A percentile compares a stretch with the other conserved stretches of the same genome.
Conservation (phyloP, 2,797 vertebrate genomes). For the Eleutherodactylus coqui region DNA sequence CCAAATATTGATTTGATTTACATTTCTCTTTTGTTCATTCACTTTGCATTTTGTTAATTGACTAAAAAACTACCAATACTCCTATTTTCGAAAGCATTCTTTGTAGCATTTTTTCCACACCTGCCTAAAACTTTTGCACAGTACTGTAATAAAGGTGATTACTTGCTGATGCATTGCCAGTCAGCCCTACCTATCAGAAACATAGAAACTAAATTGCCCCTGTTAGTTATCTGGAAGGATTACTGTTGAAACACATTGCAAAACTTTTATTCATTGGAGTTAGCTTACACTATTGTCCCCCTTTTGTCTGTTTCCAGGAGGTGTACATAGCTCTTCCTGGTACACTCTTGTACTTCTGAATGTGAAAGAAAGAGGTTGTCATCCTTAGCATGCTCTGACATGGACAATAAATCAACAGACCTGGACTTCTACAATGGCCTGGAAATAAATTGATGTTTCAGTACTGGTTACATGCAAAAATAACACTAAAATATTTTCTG, state of each 20-base stretch:
- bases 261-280: slow-evolving; percentile 33
- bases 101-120: no score
- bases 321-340: slow-evolving; percentile 18
- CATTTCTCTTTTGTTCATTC: no score
- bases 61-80: no score
- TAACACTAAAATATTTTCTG: not conserved
- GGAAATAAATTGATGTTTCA: not conserved
- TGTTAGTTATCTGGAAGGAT: slow-evolving; percentile 12
- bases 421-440: not conserved
- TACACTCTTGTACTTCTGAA: slow-evolving; percentile 9
- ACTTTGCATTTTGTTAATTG: no score
- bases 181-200: not conserved
- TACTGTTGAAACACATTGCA: slow-evolving; percentile 44
- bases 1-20: no score
- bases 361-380: slow-evolving; percentile 37
- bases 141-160: not conserved
- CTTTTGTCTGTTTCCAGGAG: slow-evolving; percentile 48
- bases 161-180: not conserved
- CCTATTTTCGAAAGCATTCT: no score
- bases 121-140: no score
- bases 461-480: not conserved
- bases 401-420: slow-evolving; percentile 35
- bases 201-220: not conserved
- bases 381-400: slow-evolving; percentile 31
- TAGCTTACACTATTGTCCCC: not conserved